Percentiles rank a stretch among this genome's conserved stretches.
phyloP scores from a whole-genome alignment of 2,888 invertebrate species.

The Caenorhabditis doughertyi region DNA sequence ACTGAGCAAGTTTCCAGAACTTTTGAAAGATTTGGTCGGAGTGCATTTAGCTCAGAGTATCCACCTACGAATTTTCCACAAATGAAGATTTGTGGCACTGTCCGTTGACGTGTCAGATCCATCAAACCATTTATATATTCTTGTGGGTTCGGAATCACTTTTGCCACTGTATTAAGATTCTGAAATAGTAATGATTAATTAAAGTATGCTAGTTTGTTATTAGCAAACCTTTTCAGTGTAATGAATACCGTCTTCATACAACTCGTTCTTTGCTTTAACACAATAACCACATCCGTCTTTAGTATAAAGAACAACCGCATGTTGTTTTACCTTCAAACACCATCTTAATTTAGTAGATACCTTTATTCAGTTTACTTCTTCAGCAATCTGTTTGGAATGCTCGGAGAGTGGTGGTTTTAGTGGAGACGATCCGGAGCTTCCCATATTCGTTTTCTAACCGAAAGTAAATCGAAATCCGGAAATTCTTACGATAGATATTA shows the following conservation, averaged over 20 bases:
- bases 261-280: conserved; percentile 76
- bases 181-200: conserved; percentile 20
- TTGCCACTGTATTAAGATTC: conserved; percentile 66
- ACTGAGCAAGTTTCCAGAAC: conserved; percentile 67
- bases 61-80: conserved; percentile 77
- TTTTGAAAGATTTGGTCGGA: conserved; percentile 59
- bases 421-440: conserved; percentile 47
- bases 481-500: too few species aligned
- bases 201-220: too few species aligned
- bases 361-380: conserved; percentile 43
- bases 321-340: conserved; percentile 52
- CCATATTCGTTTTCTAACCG: conserved; percentile 41
- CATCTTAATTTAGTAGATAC: background rate
- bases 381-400: conserved; percentile 57
- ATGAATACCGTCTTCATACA: conserved; percentile 74
- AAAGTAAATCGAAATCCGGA: too few species aligned
- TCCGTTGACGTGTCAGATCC: conserved; percentile 70
- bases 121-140: conserved; percentile 66
- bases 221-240: conserved; percentile 73
- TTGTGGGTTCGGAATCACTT: conserved; percentile 58
- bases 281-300: conserved; percentile 80
- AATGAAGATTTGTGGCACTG: conserved; percentile 81
- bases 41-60: conserved; percentile 68
- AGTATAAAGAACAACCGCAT: conserved; percentile 79
- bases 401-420: conserved; percentile 56